Evolutionary conservation across 2,888 invertebrate genomes (phyloP).

Genomic region (Lepidonotus clava): DNA sequence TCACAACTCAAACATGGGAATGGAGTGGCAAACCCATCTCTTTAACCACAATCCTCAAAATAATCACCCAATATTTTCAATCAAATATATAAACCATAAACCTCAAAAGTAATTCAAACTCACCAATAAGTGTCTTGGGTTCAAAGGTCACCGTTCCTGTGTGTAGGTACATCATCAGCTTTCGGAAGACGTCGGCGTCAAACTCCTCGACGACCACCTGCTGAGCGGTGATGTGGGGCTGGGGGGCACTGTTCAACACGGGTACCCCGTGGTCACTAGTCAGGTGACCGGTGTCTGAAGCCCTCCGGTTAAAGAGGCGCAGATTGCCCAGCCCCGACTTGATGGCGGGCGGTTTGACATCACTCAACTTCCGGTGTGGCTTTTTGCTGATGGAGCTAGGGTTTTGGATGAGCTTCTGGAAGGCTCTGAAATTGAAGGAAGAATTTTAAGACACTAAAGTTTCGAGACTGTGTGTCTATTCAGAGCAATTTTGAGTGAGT

Average conservation of each 20-base stretch:
- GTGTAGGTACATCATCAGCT: conserved; percentile 17
- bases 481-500: no score
- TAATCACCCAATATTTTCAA: no score
- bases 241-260: neutral
- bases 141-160: conserved; percentile 33
- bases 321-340: conserved; percentile 34
- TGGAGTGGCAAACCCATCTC: neutral
- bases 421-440: neutral
- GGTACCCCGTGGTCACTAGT: neutral
- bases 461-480: no score
- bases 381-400: neutral
- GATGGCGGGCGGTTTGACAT: conserved; percentile 38
- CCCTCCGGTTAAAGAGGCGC: conserved; percentile 48
- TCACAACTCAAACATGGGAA: no score
- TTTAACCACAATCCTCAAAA: no score
- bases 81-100: neutral
- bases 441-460: no score
- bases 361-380: conserved; percentile 49
- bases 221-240: neutral
- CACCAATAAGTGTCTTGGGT: conserved; percentile 2
- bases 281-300: conserved; percentile 35
- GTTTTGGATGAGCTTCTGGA: conserved; percentile 14
- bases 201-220: conserved; percentile 43
- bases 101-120: neutral
- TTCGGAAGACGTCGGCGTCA: conserved; percentile 19